Base-by-base conservation (phyloP, 2,797 vertebrate genomes). In the Microctenopoma stevenorrisi region DNA sequence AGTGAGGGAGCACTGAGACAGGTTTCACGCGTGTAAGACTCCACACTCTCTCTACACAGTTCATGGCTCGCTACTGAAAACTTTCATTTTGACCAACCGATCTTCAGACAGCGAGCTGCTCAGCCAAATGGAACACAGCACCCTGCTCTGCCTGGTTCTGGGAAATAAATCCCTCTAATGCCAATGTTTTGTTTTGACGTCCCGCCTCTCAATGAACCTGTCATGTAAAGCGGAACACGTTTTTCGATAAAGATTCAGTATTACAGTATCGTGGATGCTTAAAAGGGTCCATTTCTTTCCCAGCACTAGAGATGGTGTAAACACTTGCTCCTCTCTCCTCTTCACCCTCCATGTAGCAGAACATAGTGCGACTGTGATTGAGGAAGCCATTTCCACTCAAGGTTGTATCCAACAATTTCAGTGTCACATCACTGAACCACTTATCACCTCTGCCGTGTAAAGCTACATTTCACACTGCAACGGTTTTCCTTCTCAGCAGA, bases 381-480 rank as follows among this genome's bases (percentile, higher is more conserved):
- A 74, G 49, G 49, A 61, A 56, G 49, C 42, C 52, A 60, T 74
- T 65, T 75, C 69, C 49, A 72, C 68, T 75, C 74, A 78, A 74
- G 74, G 81, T 77, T 81, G 51, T 37, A 63, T 40, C 55, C 66
- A 78, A 61, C 68, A 61, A 52, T 47, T 77, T 64, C 33, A 37
- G 55, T 64, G 63, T 77, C 40, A 7, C 51, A 42, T 59, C 50
- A 46, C 51, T 13, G 64, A 16, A 52, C 38, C 49, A 70, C 65
- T 79, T 69, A 59, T 71, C 68, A 70, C 58, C 59, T 61, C 70
- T 37, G 38, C 25, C 26, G 64, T 53, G 66, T 33, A 66, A 55
- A 58, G 42, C 61, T 59, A 49, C 61, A 64, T 72, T 68, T 72
- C 60, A 51, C 33, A 55, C 18, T 30, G 26, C 30, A 72, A 67